Evolutionary conservation across 2,888 invertebrate genomes (phyloP).

Genomic region (Orthosia incerta): DNA sequence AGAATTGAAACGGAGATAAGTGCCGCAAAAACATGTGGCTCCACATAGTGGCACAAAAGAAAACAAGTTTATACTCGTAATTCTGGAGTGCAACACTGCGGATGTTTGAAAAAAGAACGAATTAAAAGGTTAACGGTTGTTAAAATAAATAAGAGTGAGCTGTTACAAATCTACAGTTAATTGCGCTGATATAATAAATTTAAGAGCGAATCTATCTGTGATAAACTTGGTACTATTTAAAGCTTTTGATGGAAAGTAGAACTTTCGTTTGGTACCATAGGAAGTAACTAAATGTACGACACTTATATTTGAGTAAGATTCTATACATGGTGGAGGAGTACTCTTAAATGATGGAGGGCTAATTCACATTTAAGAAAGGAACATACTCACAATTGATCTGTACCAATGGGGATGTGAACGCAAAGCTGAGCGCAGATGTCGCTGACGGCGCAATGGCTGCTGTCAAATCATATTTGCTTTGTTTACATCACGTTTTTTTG

Average conservation of each 20-base stretch:
- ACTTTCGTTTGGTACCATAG: neutral
- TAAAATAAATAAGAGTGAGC: conserved; percentile 28
- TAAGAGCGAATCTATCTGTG: neutral
- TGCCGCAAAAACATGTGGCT: conserved; percentile 59
- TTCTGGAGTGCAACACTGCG: conserved; percentile 36
- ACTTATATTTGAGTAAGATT: no score
- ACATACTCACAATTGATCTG: no score
- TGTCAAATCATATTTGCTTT: no score
- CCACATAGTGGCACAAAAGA: conserved; percentile 36
- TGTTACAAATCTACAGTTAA: neutral
- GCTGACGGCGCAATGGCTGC: no score
- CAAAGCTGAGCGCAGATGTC: no score
- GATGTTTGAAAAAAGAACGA: conserved; percentile 22
- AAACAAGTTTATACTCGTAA: conserved; percentile 32
- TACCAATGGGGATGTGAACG: no score
- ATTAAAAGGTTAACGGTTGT: conserved; percentile 29
- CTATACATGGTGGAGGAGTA: no score
- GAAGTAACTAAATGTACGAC: neutral
- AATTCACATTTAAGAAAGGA: no score
- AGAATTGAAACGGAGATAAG: conserved; percentile 61
- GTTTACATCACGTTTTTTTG: no score
- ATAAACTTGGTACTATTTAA: neutral
- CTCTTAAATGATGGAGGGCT: no score
- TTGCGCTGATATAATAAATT: neutral
- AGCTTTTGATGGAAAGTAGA: neutral